Evolutionary conservation across 2,113 vertebrate species (phyloP).

Genomic region (Xyrauchen texanus): DNA sequence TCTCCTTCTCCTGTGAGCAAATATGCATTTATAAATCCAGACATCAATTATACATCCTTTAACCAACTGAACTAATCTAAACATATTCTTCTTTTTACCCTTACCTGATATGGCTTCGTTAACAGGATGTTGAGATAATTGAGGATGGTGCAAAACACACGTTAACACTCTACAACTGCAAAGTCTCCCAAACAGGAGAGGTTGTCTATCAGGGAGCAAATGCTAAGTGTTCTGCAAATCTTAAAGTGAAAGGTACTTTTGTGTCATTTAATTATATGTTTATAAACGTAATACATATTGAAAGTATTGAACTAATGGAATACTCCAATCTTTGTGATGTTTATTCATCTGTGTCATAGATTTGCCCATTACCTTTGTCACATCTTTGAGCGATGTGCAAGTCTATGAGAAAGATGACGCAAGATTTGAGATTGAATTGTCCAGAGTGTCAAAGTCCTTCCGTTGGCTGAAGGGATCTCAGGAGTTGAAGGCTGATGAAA

Average conservation of each 20-base stretch:
- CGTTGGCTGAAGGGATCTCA: conserved; percentile 94
- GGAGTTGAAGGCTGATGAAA: conserved; percentile 83
- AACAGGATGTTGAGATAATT: conserved; percentile 91
- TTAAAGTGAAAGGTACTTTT: conserved; percentile 94
- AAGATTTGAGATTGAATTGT: conserved; percentile 91
- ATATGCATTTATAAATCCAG: not conserved
- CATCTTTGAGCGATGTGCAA: conserved; percentile 85
- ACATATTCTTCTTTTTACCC: not conserved
- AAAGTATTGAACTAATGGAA: too few species aligned
- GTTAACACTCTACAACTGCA: conserved; percentile 92
- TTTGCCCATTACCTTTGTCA: conserved; percentile 91
- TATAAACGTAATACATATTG: not conserved
- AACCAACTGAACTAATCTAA: not conserved
- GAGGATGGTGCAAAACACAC: conserved; percentile 92
- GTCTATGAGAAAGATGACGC: conserved; percentile 97
- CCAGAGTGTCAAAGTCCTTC: conserved; percentile 87
- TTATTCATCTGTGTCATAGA: conserved; percentile 75
- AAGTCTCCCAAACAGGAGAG: conserved; percentile 88
- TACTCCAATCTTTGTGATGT: not conserved
- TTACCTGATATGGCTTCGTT: conserved; percentile 13
- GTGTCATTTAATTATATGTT: not conserved
- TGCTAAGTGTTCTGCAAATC: conserved; percentile 89
- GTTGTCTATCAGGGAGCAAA: conserved; percentile 90
- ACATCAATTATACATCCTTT: not conserved
- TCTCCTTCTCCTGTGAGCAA: conserved; percentile 84